Percentiles rank a stretch among this genome's conserved stretches.
Conservation (phyloP, 2,113 vertebrate genomes). For the Sminthopsis crassicaudata region DNA sequence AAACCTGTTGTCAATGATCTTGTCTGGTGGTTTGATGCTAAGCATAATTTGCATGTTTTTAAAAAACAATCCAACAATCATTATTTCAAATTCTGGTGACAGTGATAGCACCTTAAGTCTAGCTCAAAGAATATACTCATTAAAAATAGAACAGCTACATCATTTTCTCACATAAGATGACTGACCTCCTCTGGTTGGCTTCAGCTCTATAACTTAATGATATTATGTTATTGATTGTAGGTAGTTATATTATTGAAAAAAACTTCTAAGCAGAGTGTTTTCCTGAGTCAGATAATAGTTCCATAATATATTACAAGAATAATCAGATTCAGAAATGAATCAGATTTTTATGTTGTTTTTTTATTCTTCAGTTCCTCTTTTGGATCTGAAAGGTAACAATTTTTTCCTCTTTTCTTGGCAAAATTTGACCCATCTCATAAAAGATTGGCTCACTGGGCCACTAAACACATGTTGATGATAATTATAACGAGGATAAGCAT, state of each 20-base stretch:
- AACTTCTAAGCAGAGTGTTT: neutral
- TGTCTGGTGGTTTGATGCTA: too few relatives aligned
- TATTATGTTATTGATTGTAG: neutral
- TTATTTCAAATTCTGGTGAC: neutral
- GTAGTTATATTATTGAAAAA: neutral
- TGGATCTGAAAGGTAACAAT: neutral
- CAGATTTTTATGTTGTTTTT: neutral
- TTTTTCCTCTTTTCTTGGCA: neutral
- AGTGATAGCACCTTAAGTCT: neutral
- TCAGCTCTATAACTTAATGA: neutral
- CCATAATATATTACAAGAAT: neutral
- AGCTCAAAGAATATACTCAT: neutral
- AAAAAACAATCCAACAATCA: neutral
- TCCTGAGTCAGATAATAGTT: neutral
- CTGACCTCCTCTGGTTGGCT: neutral
- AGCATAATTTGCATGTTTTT: too few relatives aligned
- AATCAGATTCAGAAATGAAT: neutral
- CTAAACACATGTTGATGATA: neutral
- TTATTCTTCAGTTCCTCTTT: neutral
- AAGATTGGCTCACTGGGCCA: neutral
- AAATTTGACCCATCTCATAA: neutral
- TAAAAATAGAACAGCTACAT: neutral
- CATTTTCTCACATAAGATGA: neutral
- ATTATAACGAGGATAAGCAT: neutral
- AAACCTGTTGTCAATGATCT: too few relatives aligned